Evolutionary conservation across 1,140 invertebrate species (phyloP).

Genomic region (Delia radicum): DNA sequence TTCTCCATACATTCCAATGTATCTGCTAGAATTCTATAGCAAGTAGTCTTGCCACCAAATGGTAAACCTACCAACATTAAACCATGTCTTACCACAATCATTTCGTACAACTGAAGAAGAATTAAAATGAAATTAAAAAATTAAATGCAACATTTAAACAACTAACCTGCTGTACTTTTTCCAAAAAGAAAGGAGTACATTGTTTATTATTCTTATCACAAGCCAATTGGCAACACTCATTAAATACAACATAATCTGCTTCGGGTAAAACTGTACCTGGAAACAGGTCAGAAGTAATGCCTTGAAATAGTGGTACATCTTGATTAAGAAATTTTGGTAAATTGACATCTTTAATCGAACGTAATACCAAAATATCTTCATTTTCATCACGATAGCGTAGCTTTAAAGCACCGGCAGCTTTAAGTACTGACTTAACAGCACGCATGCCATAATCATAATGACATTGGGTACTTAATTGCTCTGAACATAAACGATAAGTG

Average conservation of each 20-base stretch:
- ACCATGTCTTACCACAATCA: slow-evolving; percentile 91
- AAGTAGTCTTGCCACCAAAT: slow-evolving; percentile 82
- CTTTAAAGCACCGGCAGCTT: slow-evolving; percentile 88
- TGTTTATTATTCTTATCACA: slow-evolving; percentile 80
- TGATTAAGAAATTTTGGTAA: slow-evolving; percentile 87
- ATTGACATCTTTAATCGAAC: slow-evolving; percentile 93
- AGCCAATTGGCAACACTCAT: slow-evolving; percentile 64
- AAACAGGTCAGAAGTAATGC: slow-evolving; percentile 90
- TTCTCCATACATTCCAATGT: slow-evolving; percentile 79
- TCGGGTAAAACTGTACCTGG: slow-evolving; percentile 76
- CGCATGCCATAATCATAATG: slow-evolving; percentile 97
- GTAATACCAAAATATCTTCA: slow-evolving; percentile 78
- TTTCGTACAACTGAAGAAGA: slow-evolving; percentile 81
- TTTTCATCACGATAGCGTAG: slow-evolving; percentile 82
- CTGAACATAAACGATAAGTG: slow-evolving; percentile 89
- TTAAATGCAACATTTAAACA: neutral
- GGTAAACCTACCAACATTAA: slow-evolving; percentile 90
- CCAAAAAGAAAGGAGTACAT: slow-evolving; percentile 78
- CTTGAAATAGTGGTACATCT: slow-evolving; percentile 83
- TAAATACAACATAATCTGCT: slow-evolving; percentile 70
- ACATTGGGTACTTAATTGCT: slow-evolving; percentile 90
- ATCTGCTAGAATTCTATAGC: slow-evolving; percentile 75
- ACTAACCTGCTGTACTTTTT: slow-evolving; percentile 72
- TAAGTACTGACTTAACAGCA: slow-evolving; percentile 85
- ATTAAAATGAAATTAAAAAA: neutral